These are phyloP conservation scores for Malurus melanocephalus DNA, from an alignment of 2,113 vertebrate species.

Conservation along the genomic window DNA sequence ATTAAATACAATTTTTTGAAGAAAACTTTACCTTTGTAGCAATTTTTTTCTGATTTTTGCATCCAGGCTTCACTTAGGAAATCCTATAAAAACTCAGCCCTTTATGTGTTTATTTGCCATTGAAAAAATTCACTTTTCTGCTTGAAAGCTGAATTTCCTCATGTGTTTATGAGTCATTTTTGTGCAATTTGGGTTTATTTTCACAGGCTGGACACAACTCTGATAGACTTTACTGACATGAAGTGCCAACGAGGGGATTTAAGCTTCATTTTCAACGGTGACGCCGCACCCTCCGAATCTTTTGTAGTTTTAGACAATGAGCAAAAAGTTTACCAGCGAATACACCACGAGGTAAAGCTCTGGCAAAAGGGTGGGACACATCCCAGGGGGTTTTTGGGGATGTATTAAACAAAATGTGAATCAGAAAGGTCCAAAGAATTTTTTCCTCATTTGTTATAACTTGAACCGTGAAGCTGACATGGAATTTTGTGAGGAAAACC, in stretches of 20 bases:
- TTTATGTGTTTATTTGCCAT: not conserved
- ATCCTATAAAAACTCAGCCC: too few relatives aligned
- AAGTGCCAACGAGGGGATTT: slow-evolving; percentile 98
- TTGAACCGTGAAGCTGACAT: not conserved
- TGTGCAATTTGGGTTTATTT: not conserved
- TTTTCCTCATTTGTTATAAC: not conserved
- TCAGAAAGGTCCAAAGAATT: not conserved
- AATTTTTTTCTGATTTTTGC: not conserved
- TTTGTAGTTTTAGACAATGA: slow-evolving; percentile 98
- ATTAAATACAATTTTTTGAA: not conserved
- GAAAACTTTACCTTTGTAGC: not conserved
- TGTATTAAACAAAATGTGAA: not conserved
- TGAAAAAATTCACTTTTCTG: not conserved
- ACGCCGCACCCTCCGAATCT: slow-evolving; percentile 91
- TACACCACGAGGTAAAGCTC: slow-evolving; percentile 89
- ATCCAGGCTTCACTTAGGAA: not conserved
- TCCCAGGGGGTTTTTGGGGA: not conserved
- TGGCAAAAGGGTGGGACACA: too few relatives aligned
- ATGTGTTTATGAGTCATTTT: rapidly evolving
- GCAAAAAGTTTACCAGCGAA: slow-evolving; percentile 97
- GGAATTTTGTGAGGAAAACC: rapidly evolving
- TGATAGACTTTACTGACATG: slow-evolving; percentile 99
- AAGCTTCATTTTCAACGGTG: slow-evolving; percentile 97
- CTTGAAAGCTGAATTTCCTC: not conserved
- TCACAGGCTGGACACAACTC: slow-evolving; percentile 93